A percentile compares a stretch with the other conserved stretches of the same genome.
phyloP scores from a whole-genome alignment of 2,113 vertebrate genomes.

The Mionectes macconnelli region DNA sequence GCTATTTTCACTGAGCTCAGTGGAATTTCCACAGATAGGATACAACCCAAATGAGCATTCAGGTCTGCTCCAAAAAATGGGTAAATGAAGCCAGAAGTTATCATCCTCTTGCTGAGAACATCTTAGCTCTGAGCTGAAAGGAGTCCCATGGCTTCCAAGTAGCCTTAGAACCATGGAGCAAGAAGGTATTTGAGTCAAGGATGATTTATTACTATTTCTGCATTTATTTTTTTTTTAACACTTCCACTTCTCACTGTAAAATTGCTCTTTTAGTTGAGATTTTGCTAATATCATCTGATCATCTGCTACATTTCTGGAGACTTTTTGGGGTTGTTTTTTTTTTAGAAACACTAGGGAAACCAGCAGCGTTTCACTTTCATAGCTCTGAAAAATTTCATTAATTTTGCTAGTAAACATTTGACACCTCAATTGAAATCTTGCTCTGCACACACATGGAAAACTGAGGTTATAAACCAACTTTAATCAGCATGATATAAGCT shows the following conservation, averaged over 20 bases:
- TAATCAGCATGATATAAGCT: background rate
- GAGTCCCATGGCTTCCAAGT: background rate
- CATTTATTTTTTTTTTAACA: background rate
- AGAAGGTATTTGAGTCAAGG: background rate
- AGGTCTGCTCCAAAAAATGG: background rate
- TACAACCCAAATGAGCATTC: background rate
- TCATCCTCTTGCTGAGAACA: background rate
- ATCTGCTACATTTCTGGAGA: background rate
- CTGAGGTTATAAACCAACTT: background rate
- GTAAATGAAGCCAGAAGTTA: background rate
- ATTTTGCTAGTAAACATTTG: background rate
- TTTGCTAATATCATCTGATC: background rate
- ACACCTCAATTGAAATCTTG: background rate
- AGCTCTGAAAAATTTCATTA: background rate
- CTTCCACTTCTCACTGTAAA: background rate
- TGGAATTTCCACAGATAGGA: constrained; percentile 6
- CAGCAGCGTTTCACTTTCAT: background rate
- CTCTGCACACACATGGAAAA: background rate
- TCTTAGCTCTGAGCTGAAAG: background rate
- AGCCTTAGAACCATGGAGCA: background rate
- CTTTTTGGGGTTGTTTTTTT: background rate
- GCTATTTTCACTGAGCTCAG: background rate
- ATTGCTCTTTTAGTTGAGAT: background rate
- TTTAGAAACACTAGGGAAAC: background rate
- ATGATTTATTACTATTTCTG: background rate